Evolutionary conservation across 1,140 invertebrate genomes (phyloP).

Genomic region (Cepaea nemoralis): DNA sequence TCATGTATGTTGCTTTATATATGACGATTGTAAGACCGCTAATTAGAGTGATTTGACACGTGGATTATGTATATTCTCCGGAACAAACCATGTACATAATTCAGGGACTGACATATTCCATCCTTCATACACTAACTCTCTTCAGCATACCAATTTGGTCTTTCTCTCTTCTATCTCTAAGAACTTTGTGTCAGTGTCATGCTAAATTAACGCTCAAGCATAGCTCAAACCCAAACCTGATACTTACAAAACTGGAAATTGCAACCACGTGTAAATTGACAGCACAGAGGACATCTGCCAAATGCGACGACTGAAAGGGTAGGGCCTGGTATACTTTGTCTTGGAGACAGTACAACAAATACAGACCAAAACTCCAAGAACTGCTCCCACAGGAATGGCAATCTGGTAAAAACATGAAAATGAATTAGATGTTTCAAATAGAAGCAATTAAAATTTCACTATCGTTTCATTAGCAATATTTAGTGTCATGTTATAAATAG

Average conservation of each 20-base stretch:
- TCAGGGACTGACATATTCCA: too few species aligned
- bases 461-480: not conserved
- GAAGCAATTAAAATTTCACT: not conserved
- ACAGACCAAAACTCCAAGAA: conserved; percentile 59
- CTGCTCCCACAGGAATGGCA: conserved; percentile 58
- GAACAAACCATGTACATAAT: too few species aligned
- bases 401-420: conserved; percentile 2
- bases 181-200: too few species aligned
- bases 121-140: too few species aligned
- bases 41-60: too few species aligned
- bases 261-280: conserved; percentile 65
- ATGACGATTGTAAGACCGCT: too few species aligned
- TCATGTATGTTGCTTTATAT: too few species aligned
- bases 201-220: too few species aligned
- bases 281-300: conserved; percentile 67
- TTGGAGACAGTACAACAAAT: conserved; percentile 65
- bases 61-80: too few species aligned
- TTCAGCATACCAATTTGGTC: too few species aligned
- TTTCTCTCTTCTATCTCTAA: too few species aligned
- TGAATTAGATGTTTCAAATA: too few species aligned
- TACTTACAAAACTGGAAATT: conserved; percentile 60
- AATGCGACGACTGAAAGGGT: conserved; percentile 66
- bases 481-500: not conserved
- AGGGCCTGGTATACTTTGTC: conserved; percentile 63
- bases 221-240: not conserved